Evolutionary conservation across 2,797 vertebrate genomes (phyloP), one percentile per base, ranked within the genome.

Genomic region (Neomorphus geoffroyi): DNA sequence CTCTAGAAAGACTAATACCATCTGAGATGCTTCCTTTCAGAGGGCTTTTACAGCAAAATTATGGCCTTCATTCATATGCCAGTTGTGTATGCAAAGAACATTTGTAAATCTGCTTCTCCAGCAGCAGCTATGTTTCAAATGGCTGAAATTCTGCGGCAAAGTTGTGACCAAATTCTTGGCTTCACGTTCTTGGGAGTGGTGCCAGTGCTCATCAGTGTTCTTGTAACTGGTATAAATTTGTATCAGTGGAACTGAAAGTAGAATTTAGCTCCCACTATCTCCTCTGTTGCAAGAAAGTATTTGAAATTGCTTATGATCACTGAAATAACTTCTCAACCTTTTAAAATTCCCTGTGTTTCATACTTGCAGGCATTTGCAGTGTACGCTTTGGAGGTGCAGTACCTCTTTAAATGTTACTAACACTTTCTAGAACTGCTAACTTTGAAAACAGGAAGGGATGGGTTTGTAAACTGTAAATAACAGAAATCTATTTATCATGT

Each of bases 391-490:
- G 60, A 89, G 81, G 83, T 92, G 67, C 72, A 54, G 28, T 93
- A 96, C 93, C 91, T 97, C 94, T 96, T 92, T 79, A 91, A 96
- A 95, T 95, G 70, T 27, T 72, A 46, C 41, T 58, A 74, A 90
- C 92, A 80, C 45, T 94, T 96, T 97, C 84, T 96, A 96, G 95
- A 92, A 95, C 95, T 96, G 78, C 94, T 82, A 70, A 85, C 88
- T 53, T 71, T 94, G 88, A 95, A 94, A 96, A 92, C 85, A 94
- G 97, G 95, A 97, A 96, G 92, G 96, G 77, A 94, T 71, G 92
- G 93, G 94, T 92, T 96, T 97, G 94, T 96, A 97, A 97, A 95
- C 86, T 98, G 97, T 98, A 98, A 97, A 97, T 97, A 97, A 96
- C 94, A 97, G 92, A 96, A 96, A 97, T 97, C 94, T 95, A 96